Conservation (phyloP, 2,888 invertebrate species). For the Chamaedrilus cognettii region DNA sequence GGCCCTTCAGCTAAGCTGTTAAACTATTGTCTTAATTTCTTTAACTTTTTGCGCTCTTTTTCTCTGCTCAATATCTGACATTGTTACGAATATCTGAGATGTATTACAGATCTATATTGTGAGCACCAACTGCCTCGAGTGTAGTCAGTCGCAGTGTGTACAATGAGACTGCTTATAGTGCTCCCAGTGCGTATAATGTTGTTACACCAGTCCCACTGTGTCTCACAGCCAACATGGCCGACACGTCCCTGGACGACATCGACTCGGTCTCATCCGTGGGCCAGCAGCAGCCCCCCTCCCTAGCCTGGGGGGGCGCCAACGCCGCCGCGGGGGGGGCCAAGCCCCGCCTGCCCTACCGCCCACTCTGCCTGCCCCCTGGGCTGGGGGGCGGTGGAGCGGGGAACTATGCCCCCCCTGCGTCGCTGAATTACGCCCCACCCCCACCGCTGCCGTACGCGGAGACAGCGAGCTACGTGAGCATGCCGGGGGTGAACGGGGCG, state of each 20-base stretch:
- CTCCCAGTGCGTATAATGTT: too few species aligned
- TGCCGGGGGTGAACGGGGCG: conserved; percentile 62
- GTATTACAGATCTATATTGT: too few species aligned
- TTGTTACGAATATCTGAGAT: too few species aligned
- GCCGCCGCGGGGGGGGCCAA: neutral
- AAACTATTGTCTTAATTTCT: too few species aligned
- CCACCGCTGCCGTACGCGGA: conserved; percentile 67
- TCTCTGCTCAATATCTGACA: too few species aligned
- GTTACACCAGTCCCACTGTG: too few species aligned
- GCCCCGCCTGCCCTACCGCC: conserved; percentile 5
- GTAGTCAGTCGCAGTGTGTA: too few species aligned
- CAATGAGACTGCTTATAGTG: too few species aligned
- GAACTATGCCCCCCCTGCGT: conserved; percentile 47
- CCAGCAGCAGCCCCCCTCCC: neutral
- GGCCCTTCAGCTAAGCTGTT: too few species aligned
- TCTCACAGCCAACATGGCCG: conserved; percentile 9
- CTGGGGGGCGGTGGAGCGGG: neutral
- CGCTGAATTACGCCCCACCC: conserved; percentile 80
- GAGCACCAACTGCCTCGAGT: neutral
- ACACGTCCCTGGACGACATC: conserved; percentile 8
- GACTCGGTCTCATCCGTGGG: conserved; percentile 15
- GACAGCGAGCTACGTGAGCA: conserved; percentile 58
- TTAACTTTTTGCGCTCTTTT: too few species aligned
- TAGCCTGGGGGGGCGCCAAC: neutral
- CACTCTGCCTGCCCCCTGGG: neutral